Percentiles rank a stretch among this genome's conserved stretches.
These are phyloP conservation scores for Gyrodactylus bullatarudis DNA, from an alignment of 1,140 invertebrate genomes.

Conservation along the genomic window DNA sequence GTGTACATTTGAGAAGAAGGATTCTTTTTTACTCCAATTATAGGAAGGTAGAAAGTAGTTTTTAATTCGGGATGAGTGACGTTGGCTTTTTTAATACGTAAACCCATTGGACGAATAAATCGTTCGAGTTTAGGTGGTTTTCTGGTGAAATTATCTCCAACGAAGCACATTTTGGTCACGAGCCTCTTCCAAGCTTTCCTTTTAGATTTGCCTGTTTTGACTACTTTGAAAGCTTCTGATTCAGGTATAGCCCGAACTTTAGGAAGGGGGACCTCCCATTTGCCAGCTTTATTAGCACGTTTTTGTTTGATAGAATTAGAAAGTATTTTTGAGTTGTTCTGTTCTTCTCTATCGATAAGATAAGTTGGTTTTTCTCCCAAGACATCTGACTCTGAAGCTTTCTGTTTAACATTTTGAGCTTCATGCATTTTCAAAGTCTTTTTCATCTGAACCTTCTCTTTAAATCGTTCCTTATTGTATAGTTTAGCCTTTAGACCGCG, in stretches of 20 bases:
- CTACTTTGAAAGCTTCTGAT: slow-evolving; percentile 73
- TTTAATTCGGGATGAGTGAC: slow-evolving; percentile 96
- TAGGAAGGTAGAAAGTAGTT: slow-evolving; percentile 84
- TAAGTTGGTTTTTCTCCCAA: slow-evolving; percentile 72
- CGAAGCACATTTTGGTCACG: slow-evolving; percentile 73
- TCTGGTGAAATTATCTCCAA: slow-evolving; percentile 82
- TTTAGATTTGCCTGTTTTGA: slow-evolving; percentile 67
- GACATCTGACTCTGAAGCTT: slow-evolving; percentile 32
- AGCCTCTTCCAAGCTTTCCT: slow-evolving; percentile 95
- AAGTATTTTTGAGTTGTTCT: slow-evolving; percentile 60
- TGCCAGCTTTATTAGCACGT: slow-evolving; percentile 92
- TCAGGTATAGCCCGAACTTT: slow-evolving; percentile 91
- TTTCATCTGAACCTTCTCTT: slow-evolving; percentile 97
- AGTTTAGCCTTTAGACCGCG: slow-evolving; percentile 85
- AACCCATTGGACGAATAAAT: slow-evolving; percentile 75
- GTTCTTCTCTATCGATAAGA: slow-evolving; percentile 71
- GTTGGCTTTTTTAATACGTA: slow-evolving; percentile 39
- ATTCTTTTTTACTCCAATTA: slow-evolving; percentile 97
- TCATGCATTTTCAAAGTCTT: slow-evolving; percentile 37
- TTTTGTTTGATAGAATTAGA: slow-evolving; percentile 99
- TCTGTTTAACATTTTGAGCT: slow-evolving; percentile 36
- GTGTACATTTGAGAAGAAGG: slow-evolving; percentile 88
- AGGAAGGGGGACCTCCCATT: slow-evolving; percentile 96
- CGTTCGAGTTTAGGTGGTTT: slow-evolving; percentile 98
- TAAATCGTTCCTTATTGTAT: slow-evolving; percentile 68